Base-by-base conservation (phyloP, 2,888 invertebrate genomes). In the Serripes groenlandicus region DNA sequence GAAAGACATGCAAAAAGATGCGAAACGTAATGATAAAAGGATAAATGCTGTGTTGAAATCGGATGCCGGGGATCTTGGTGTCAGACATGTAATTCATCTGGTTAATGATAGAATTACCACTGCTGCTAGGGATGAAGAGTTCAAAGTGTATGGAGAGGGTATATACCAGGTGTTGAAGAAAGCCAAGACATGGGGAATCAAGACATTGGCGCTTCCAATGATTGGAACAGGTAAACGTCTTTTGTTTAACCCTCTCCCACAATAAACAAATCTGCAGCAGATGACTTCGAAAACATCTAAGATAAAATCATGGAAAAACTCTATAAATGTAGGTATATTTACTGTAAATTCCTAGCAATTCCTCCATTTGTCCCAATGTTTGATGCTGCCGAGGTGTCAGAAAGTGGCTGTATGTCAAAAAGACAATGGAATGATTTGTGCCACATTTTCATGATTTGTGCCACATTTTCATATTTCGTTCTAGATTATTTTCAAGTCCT, bases 211-310 rank as follows among this genome's bases (percentile, higher is more conserved):
- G 4, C 23, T 84, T 21, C 84, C 84, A 35, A 23, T 84, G 75
- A 66, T 81, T 75, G 80, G 78, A 30, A 81, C 84, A 69, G 84
- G 84, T 84, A 72, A 64, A 23, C 7, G 3, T 4, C 0, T 42
- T 3, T 1, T 26, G 21, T 56, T 3, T 11, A 3, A 23, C 18
- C 56, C 23, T 56, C n/a, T n/a, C n/a, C n/a, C n/a, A n/a, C n/a
- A n/a, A n/a, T n/a, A n/a, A n/a, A n/a, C n/a, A n/a, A n/a, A n/a
- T n/a, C n/a, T n/a, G n/a, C n/a, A n/a, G n/a, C n/a, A n/a, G n/a
- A n/a, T n/a, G n/a, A n/a, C n/a, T n/a, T n/a, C n/a, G n/a, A n/a
- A n/a, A n/a, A n/a, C n/a, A n/a, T n/a, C n/a, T n/a, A n/a, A n/a
- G n/a, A n/a, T n/a, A n/a, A n/a, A n/a, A n/a, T n/a, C n/a, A n/a